phyloP scores from a whole-genome alignment of 2,797 vertebrate species.

The Propithecus perrieri region DNA sequence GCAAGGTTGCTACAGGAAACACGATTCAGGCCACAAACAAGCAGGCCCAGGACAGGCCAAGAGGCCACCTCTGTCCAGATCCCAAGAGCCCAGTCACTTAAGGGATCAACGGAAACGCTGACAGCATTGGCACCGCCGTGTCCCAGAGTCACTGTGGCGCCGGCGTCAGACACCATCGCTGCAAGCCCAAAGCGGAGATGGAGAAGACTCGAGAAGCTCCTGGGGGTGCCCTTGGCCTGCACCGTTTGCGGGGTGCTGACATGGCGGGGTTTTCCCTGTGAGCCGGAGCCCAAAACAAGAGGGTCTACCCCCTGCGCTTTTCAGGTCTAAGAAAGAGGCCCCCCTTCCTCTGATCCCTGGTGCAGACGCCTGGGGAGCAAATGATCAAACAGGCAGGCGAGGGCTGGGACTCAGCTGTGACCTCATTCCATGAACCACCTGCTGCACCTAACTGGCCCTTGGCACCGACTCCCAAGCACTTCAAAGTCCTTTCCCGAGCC shows the following conservation, averaged over 20 bases:
- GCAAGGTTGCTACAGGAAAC: not conserved
- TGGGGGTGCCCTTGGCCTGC: not conserved
- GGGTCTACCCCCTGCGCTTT: not conserved
- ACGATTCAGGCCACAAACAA: not conserved
- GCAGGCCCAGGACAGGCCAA: not conserved
- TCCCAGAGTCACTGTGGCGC: not conserved
- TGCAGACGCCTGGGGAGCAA: fast-evolving
- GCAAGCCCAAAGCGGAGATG: not conserved
- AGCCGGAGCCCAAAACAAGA: not conserved
- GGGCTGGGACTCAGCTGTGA: not conserved
- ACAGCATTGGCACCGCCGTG: fast-evolving
- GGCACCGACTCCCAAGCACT: not conserved
- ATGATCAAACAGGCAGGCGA: fast-evolving
- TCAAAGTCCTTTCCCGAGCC: not conserved
- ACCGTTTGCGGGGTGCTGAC: not conserved
- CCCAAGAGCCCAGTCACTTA: not conserved
- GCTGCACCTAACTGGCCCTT: not conserved
- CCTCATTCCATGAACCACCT: not conserved
- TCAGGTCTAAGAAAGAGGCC: not conserved
- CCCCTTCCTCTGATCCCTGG: not conserved
- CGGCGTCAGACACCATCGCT: not conserved
- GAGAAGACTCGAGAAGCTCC: not conserved
- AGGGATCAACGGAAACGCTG: not conserved
- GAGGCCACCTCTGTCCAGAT: not conserved
- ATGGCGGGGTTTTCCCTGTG: not conserved